A percentile compares a stretch with the other conserved stretches of the same genome.
These are phyloP conservation scores for Ormyrus pomaceus DNA, from an alignment of 2,888 invertebrate species.

Conservation along the genomic window DNA sequence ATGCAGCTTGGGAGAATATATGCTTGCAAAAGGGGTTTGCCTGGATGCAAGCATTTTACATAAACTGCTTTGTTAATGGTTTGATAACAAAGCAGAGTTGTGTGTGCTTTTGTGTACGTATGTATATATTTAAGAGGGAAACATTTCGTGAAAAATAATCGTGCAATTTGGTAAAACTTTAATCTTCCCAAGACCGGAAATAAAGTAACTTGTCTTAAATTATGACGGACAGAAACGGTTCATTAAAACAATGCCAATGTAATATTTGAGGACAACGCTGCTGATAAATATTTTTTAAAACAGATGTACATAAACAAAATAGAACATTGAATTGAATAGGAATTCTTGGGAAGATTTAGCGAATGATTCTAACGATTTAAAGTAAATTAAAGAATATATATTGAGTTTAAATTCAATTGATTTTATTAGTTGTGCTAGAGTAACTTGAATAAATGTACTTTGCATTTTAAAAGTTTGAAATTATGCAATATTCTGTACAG, in stretches of 20 bases:
- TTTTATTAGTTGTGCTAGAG: slow-evolving; percentile 48
- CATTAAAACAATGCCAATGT: slow-evolving; percentile 18
- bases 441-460: slow-evolving; percentile 34
- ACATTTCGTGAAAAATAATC: slow-evolving; percentile 34
- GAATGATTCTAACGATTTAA: slow-evolving; percentile 37
- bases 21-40: slow-evolving; percentile 21
- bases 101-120: slow-evolving; percentile 45
- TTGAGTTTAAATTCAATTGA: slow-evolving; percentile 48
- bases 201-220: slow-evolving; percentile 35
- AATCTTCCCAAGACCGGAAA: slow-evolving; percentile 43
- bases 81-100: slow-evolving; percentile 46
- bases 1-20: slow-evolving; percentile 38
- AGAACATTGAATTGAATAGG: slow-evolving; percentile 27
- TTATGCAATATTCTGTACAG: slow-evolving; percentile 35
- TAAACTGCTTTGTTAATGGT: slow-evolving; percentile 45
- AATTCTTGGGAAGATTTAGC: slow-evolving; percentile 42
- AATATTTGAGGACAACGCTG: slow-evolving; percentile 33
- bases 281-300: slow-evolving; percentile 48
- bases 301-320: slow-evolving; percentile 50
- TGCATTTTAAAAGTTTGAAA: slow-evolving; percentile 36
- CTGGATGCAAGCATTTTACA: slow-evolving; percentile 33
- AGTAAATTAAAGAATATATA: slow-evolving; percentile 27
- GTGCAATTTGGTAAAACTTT: slow-evolving; percentile 49
- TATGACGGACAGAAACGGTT: slow-evolving; percentile 18
- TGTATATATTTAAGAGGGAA: slow-evolving; percentile 37